phyloP scores from a whole-genome alignment of 2,797 vertebrate genomes.

The Xenentodon cancila region DNA sequence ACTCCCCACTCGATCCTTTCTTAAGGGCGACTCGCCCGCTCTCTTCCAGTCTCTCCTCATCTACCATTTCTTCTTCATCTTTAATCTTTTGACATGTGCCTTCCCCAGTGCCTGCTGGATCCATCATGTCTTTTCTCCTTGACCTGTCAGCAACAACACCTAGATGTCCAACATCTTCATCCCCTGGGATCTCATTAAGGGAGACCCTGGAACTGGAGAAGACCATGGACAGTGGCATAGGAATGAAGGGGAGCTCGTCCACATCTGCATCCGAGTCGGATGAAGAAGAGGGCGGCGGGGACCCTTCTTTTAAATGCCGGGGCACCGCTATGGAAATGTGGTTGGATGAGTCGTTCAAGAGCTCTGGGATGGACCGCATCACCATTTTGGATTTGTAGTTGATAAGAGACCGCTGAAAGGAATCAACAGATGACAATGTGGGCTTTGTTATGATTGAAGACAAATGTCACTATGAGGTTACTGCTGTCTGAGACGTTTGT shows the following conservation, averaged over 20 bases:
- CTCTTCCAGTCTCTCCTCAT: constrained; percentile 59
- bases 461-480: too few relatives aligned
- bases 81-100: constrained; percentile 24
- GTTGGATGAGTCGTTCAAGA: constrained; percentile 89
- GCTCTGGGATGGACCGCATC: constrained; percentile 91
- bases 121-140: constrained; percentile 23
- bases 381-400: constrained; percentile 98
- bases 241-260: constrained; percentile 93
- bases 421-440: constrained; percentile 1
- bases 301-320: constrained; percentile 86
- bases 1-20: constrained; percentile 86
- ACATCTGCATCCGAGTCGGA: constrained; percentile 94
- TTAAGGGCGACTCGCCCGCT: constrained; percentile 71
- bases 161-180: constrained; percentile 74
- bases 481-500: too few relatives aligned
- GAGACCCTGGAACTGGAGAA: constrained; percentile 93
- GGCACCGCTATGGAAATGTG: constrained; percentile 91
- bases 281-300: constrained; percentile 89
- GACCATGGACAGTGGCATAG: constrained; percentile 91
- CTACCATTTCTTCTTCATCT: constrained; percentile 56
- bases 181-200: constrained; percentile 92
- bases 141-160: constrained; percentile 53
- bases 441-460: too few relatives aligned
- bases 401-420: constrained; percentile 90
- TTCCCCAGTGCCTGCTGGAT: constrained; percentile 5